A percentile compares a stretch with the other conserved stretches of the same genome.
Evolutionary conservation across 2,113 vertebrate genomes (phyloP).

Genomic region (Nicator chloris): DNA sequence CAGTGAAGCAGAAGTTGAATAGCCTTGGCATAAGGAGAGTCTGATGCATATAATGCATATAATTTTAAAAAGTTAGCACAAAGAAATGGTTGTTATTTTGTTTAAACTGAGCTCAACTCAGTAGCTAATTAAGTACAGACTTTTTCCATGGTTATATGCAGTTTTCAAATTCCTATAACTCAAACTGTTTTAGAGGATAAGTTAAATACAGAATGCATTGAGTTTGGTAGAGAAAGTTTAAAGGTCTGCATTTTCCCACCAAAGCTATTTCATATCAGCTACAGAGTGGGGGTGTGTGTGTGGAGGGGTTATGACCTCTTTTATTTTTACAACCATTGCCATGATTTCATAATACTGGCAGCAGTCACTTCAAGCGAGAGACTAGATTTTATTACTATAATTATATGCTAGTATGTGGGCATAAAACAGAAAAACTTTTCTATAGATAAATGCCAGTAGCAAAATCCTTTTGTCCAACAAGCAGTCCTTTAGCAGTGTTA

Average conservation of each 20-base stretch:
- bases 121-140: slow-evolving; percentile 70
- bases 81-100: slow-evolving; percentile 67
- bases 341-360: slow-evolving; percentile 82
- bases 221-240: slow-evolving; percentile 78
- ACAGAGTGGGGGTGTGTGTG: slow-evolving; percentile 78
- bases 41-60: slow-evolving; percentile 61
- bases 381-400: slow-evolving; percentile 75
- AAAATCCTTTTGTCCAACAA: slow-evolving; percentile 73
- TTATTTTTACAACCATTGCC: slow-evolving; percentile 83
- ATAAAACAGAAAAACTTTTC: slow-evolving; percentile 78
- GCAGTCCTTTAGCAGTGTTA: slow-evolving; percentile 53
- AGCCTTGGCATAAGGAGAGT: slow-evolving; percentile 44
- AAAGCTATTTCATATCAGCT: slow-evolving; percentile 80
- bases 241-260: slow-evolving; percentile 89
- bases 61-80: slow-evolving; percentile 62
- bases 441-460: slow-evolving; percentile 74
- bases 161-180: slow-evolving; percentile 76
- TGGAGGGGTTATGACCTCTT: slow-evolving; percentile 77
- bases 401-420: slow-evolving; percentile 80
- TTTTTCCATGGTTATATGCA: slow-evolving; percentile 64
- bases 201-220: slow-evolving; percentile 77
- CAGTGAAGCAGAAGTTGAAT: neutral
- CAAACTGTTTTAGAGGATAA: slow-evolving; percentile 73
- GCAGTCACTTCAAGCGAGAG: slow-evolving; percentile 65
- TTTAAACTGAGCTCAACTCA: slow-evolving; percentile 45